Base-by-base conservation (phyloP, 1,140 invertebrate species). In the Tenebrio molitor region DNA sequence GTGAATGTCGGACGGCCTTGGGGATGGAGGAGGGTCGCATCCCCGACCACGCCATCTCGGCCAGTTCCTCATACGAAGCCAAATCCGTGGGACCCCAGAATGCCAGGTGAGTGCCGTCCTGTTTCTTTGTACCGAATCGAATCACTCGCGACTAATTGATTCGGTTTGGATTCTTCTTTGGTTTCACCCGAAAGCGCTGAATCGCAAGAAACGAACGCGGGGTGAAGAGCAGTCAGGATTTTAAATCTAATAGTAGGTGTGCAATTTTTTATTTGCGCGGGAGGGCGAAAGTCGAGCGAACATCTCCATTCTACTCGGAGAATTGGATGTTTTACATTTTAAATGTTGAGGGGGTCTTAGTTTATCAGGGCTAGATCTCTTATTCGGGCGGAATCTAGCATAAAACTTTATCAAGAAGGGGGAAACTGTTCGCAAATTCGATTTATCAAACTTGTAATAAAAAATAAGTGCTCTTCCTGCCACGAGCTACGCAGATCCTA, bases 21-120 rank as follows among this genome's bases (percentile, higher is more conserved):
- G 95, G 95, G 69, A 96, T 97, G 94, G 93, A 96, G 86, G 94
- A 93, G 79, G 94, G 94, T 73, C 88, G 89, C 78, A 96, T 97
- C 78, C 90, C 91, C 44, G 93, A 96, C 83, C 88, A 90, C 77
- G 92, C 93, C 80, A 93, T 97, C 74, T 91, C 90, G 8, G 95
- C 95, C 71, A 95, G 93, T 74, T 96, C 94, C 41, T 95, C 94
- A 23, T 95, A 95, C 85, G 94, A 97, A 83, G 89, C 91, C 77
- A 94, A 94, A 81, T 95, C 93, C 81, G 94, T 96, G 58, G 95
- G 95, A 41, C 95, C 95, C 12, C 92, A 95, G 81, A 95, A 95
- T 84, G 94, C 92, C 78, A 92, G 95, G 95, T 96, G 87, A 87
- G 86, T 85, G 25, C 25, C 8, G 65, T 29, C 25, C 25, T 29